Conservation (phyloP, 2,888 invertebrate species). For the Raillietiella orientalis region DNA sequence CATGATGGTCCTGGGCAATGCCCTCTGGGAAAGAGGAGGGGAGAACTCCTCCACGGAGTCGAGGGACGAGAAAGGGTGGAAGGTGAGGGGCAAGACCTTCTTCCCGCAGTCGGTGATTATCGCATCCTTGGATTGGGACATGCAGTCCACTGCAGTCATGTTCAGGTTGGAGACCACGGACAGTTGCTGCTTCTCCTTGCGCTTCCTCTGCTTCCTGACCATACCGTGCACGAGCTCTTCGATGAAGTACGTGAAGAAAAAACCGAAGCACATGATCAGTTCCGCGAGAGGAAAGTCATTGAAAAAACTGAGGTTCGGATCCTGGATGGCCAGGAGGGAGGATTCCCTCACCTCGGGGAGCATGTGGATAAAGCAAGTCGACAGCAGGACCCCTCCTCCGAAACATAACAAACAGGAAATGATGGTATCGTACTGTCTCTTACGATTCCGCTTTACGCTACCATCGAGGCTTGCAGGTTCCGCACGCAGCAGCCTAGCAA, state of each 20-base stretch:
- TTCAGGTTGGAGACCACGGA: no score
- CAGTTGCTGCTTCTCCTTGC: no score
- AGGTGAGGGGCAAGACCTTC: not conserved
- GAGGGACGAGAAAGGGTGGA: not conserved
- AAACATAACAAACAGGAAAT: constrained; percentile 13
- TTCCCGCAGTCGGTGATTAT: not conserved
- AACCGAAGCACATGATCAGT: constrained; percentile 18
- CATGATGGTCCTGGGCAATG: not conserved
- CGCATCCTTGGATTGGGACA: no score
- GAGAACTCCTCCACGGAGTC: no score
- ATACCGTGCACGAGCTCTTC: constrained; percentile 16
- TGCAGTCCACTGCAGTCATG: no score
- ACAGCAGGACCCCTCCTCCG: constrained; percentile 22
- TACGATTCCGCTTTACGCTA: not conserved
- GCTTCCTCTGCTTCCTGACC: not conserved
- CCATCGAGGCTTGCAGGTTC: not conserved
- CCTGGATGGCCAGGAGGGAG: constrained; percentile 8
- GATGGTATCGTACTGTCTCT: constrained; percentile 6
- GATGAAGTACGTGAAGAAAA: constrained; percentile 20
- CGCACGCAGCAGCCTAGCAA: constrained; percentile 15
- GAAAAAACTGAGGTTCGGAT: constrained; percentile 8
- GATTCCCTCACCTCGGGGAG: constrained; percentile 19
- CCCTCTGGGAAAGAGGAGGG: not conserved
- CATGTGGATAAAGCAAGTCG: constrained; percentile 22
- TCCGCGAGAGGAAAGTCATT: constrained; percentile 20